Evolutionary conservation across 1,140 invertebrate genomes (phyloP).

Genomic region (Eupristina koningsbergeri): DNA sequence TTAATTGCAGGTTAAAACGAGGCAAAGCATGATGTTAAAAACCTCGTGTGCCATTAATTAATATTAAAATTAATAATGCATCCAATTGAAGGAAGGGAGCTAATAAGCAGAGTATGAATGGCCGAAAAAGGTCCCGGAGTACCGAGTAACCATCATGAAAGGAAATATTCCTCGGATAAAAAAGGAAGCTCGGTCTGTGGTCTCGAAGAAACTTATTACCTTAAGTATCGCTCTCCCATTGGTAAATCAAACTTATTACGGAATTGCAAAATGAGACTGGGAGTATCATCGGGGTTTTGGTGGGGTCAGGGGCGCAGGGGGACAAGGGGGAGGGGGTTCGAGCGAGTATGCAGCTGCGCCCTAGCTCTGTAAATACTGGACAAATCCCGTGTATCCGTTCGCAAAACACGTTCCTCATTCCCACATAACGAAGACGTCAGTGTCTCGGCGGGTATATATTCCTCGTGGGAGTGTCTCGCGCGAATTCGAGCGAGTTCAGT

Average conservation of each 20-base stretch:
- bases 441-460: not conserved
- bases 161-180: not conserved
- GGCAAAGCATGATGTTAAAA: not conserved
- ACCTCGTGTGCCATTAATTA: not conserved
- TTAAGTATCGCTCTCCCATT: not conserved
- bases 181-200: not conserved
- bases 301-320: not conserved
- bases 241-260: constrained; percentile 34
- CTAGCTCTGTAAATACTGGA: constrained; percentile 24
- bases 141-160: not conserved
- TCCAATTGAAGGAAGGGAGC: not conserved
- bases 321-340: too few relatives aligned
- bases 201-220: not conserved
- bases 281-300: not conserved
- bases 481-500: constrained; percentile 44
- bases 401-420: constrained; percentile 16
- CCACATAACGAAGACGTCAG: constrained; percentile 55
- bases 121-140: not conserved
- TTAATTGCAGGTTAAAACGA: not conserved
- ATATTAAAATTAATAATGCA: constrained; percentile 1
- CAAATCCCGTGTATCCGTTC: constrained; percentile 34
- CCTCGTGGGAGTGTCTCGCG: constrained; percentile 47
- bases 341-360: constrained; percentile 11
- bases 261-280: not conserved
- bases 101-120: not conserved